phyloP scores from a whole-genome alignment of 2,888 invertebrate species.

The Coleophora flavipennella region DNA sequence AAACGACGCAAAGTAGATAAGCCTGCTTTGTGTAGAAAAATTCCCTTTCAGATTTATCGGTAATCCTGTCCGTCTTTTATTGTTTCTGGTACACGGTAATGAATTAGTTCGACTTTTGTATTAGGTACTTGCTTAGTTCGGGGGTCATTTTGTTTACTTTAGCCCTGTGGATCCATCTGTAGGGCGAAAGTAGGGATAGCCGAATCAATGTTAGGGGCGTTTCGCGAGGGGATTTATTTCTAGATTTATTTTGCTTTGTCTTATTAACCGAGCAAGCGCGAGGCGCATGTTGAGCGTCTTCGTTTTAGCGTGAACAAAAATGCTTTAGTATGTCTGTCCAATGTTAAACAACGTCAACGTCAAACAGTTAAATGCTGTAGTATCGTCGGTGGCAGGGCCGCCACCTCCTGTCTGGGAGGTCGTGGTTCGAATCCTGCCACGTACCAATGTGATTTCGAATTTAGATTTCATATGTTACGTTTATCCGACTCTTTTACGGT shows the following conservation, averaged over 20 bases:
- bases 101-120: conserved; percentile 48
- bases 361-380: too few relatives aligned
- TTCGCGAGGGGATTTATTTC: conserved; percentile 36
- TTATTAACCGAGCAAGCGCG: too few relatives aligned
- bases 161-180: conserved; percentile 38
- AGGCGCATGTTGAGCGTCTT: too few relatives aligned
- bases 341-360: too few relatives aligned
- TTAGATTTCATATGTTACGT: too few relatives aligned
- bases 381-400: too few relatives aligned
- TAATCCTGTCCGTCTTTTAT: conserved; percentile 60
- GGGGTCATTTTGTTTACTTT: conserved; percentile 54
- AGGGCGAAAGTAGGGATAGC: conserved; percentile 45
- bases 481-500: too few relatives aligned
- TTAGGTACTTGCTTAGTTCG: conserved; percentile 46
- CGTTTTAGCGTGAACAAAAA: too few relatives aligned
- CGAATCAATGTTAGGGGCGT: conserved; percentile 55
- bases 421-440: too few relatives aligned
- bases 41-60: conserved; percentile 56
- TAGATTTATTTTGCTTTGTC: conserved; percentile 51
- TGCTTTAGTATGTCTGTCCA: too few relatives aligned
- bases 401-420: too few relatives aligned
- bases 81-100: conserved; percentile 53
- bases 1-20: conserved; percentile 60
- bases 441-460: too few relatives aligned
- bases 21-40: conserved; percentile 48